Conservation (phyloP, 2,113 vertebrate species). For the Notarius quadriscutis region DNA sequence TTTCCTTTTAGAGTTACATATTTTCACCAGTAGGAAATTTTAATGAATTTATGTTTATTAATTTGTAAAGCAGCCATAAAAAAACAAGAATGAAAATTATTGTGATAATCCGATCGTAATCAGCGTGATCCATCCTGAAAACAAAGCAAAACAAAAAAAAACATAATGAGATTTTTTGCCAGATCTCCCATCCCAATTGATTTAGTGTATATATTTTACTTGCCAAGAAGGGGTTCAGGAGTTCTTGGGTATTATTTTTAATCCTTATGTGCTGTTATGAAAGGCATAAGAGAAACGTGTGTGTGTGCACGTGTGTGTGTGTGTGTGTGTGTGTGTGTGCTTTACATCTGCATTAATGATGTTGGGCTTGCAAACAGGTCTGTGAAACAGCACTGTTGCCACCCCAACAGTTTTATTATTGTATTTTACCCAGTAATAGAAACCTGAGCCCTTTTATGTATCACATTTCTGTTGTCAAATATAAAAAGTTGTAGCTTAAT, state of each 20-base stretch:
- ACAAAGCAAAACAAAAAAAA: neutral
- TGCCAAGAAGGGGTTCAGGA: neutral
- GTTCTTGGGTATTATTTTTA: neutral
- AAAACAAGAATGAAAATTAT: neutral
- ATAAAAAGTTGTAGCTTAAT: neutral
- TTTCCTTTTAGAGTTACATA: neutral
- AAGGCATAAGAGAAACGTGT: too few relatives aligned
- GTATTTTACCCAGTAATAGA: neutral
- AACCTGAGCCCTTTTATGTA: neutral
- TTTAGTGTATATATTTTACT: neutral
- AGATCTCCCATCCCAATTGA: neutral
- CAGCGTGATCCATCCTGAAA: neutral
- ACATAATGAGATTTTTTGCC: neutral
- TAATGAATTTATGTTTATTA: neutral
- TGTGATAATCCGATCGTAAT: neutral
- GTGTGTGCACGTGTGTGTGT: too few relatives aligned
- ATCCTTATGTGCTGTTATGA: neutral
- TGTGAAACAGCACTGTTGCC: neutral
- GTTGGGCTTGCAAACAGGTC: neutral
- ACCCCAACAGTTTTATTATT: neutral
- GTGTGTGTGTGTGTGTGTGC: neutral
- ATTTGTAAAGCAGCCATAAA: neutral
- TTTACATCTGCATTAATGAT: neutral
- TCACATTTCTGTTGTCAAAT: neutral
- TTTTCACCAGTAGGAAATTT: neutral